phyloP scores from a whole-genome alignment of 2,113 vertebrate species.

The Hemiscyllium ocellatum region DNA sequence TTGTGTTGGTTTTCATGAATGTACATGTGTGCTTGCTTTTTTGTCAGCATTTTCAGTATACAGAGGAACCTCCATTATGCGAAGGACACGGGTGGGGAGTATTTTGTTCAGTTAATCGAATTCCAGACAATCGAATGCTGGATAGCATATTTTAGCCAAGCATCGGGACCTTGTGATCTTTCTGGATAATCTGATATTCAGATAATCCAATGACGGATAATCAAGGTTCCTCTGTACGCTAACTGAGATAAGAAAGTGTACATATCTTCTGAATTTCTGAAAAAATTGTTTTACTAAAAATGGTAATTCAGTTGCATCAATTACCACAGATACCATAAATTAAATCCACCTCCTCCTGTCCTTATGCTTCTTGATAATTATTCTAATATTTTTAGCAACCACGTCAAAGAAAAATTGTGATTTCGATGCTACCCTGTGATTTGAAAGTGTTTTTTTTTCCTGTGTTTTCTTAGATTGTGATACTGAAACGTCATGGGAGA shows the following conservation, averaged over 20 bases:
- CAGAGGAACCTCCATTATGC: too few species aligned
- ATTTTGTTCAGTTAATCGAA: too few species aligned
- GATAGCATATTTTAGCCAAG: too few species aligned
- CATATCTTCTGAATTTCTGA: not conserved
- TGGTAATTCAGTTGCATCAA: not conserved
- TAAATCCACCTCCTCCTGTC: not conserved
- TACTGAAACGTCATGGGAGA: slow-evolving; percentile 74
- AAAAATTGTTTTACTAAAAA: not conserved
- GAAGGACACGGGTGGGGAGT: too few species aligned
- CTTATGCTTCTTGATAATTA: not conserved
- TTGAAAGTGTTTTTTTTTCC: not conserved
- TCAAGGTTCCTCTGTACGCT: not conserved
- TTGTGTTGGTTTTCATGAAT: not conserved
- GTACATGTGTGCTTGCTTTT: not conserved
- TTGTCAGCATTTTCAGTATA: not conserved
- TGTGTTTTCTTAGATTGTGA: slow-evolving; percentile 66
- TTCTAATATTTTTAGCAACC: not conserved
- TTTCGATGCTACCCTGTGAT: not conserved
- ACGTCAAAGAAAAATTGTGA: not conserved
- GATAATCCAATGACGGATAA: too few species aligned
- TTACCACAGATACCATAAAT: not conserved
- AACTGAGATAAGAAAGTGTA: not conserved
- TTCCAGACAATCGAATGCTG: too few species aligned
- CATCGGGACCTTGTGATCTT: too few species aligned
- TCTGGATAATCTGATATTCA: too few species aligned